These are phyloP conservation scores for Bombus picipes DNA, from an alignment of 1,140 invertebrate genomes.

Conservation along the genomic window DNA sequence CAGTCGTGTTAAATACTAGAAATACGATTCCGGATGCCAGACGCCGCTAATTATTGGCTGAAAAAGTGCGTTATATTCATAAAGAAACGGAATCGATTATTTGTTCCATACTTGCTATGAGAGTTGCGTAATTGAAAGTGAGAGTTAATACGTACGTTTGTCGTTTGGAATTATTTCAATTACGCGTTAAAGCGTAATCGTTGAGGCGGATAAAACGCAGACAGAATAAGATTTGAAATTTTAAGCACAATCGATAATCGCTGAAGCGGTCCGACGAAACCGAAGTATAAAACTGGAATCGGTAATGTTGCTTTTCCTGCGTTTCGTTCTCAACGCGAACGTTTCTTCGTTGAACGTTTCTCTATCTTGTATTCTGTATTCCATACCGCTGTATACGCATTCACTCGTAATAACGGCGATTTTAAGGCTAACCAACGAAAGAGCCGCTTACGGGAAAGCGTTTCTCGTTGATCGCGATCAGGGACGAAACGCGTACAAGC, in stretches of 20 bases:
- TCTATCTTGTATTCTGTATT: no score
- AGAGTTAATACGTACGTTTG: neutral
- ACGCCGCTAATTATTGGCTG: neutral
- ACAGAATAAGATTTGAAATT: neutral
- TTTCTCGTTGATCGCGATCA: neutral
- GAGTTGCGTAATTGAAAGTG: no score
- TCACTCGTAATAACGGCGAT: no score
- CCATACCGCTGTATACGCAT: neutral
- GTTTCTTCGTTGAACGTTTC: neutral
- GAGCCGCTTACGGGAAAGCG: no score
- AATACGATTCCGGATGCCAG: constrained; percentile 7
- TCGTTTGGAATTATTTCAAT: neutral
- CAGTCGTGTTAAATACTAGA: constrained; percentile 25
- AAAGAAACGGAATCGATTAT: neutral
- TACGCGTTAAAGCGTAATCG: neutral
- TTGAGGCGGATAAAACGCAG: no score
- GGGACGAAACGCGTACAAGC: neutral
- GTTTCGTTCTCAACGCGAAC: neutral
- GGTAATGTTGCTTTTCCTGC: neutral
- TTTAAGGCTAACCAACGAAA: no score
- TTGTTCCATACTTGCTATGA: neutral
- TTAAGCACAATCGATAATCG: neutral
- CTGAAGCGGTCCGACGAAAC: neutral
- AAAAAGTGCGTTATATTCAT: neutral
- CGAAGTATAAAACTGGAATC: neutral